These are phyloP conservation scores for Heteromyza rotundicornis DNA, from an alignment of 2,888 invertebrate genomes.

Conservation along the genomic window DNA sequence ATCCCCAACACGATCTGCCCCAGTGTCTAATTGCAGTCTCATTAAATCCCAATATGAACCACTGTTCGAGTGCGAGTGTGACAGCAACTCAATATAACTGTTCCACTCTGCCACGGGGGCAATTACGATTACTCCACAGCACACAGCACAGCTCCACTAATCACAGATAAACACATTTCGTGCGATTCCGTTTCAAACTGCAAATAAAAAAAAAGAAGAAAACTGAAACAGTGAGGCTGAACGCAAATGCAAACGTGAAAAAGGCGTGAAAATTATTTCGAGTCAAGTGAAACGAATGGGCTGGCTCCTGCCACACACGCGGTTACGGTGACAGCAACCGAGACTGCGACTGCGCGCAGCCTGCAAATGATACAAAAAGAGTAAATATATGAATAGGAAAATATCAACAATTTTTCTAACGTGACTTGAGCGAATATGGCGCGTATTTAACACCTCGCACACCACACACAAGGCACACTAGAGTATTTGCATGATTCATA, in stretches of 20 bases:
- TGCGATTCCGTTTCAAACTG: neutral
- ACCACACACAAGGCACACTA: neutral
- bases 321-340: too few species aligned
- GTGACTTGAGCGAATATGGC: neutral
- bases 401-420: too few species aligned
- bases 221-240: too few species aligned
- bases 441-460: slow-evolving; percentile 1
- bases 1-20: too few species aligned
- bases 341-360: neutral
- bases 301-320: neutral
- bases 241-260: slow-evolving; percentile 1
- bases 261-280: slow-evolving; percentile 1
- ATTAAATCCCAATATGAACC: too few species aligned
- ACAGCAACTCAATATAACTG: too few species aligned
- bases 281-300: slow-evolving; percentile 1
- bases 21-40: too few species aligned
- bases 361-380: too few species aligned
- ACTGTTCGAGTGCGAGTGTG: too few species aligned
- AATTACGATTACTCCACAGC: neutral
- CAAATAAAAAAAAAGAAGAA: too few species aligned
- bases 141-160: neutral
- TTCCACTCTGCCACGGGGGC: too few species aligned
- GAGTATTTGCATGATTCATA: slow-evolving; percentile 45
- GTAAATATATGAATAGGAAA: too few species aligned
- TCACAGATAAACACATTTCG: slow-evolving; percentile 2